Base-by-base conservation (phyloP, 1,140 invertebrate genomes). In the Scaptomyza graminum region DNA sequence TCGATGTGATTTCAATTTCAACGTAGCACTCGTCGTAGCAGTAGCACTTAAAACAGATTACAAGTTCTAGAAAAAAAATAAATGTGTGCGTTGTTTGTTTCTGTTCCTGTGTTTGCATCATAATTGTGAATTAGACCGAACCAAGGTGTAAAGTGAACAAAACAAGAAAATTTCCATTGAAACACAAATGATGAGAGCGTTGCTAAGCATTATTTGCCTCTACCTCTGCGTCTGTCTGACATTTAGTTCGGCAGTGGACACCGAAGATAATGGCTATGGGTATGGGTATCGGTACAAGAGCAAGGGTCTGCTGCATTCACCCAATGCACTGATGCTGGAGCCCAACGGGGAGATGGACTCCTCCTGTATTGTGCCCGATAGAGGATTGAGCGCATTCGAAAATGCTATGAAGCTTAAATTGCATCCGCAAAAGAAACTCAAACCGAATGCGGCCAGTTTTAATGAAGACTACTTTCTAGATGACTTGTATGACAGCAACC, bases 81-180 rank as follows among this genome's bases (percentile, higher is more conserved):
- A 37, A 37, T n/a, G 2, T 41, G 28, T 28, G 28, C 1, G 28
- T 31, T 31, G 28, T 7, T 5, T 5, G 37, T 41, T 34, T 34
- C 7, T 34, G 31, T 8, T 1, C 7, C 37, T 41, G 8, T 1
- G 15, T 46, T 11, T 47, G 28, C 15, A 28, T 60, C 56, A 59
- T 5, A 47, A 15, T 11, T 34, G 13, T 34, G 41, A 18, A 25
- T 15, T 25, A 56, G 7, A 8, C 44, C 44, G 13, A 46, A 46
- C 6, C 18, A 43, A 56, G 37, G 9, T 39, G 9, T 22, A 0
- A 11, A 34, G 25, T 11, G 13, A 47, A 47, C 8, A 18, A 12
- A 47, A 15, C 22, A 5, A 60, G 46, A 47, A 43, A 43, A 47
- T 22, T 49, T 22, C 18, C 11, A 63, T 69, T 60, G 22, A 55